These are phyloP conservation scores for Pherbina coryleti DNA, from an alignment of 2,888 invertebrate genomes.

Conservation along the genomic window DNA sequence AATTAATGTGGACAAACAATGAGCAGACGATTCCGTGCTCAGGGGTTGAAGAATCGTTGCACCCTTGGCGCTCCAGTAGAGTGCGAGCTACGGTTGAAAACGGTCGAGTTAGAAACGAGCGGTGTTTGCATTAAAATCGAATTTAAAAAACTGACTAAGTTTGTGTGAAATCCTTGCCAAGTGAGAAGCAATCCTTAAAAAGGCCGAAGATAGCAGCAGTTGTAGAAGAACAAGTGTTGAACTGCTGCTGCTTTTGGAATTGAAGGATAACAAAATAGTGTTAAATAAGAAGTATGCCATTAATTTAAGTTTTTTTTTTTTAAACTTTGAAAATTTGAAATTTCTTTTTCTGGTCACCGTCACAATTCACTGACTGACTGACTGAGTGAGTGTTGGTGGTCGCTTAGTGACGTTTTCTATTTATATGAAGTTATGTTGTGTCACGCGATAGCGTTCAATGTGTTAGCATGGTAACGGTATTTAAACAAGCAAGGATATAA, in stretches of 20 bases:
- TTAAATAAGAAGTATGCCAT: background rate
- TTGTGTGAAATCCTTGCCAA: background rate
- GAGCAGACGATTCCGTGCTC: conserved; percentile 34
- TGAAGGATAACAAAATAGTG: background rate
- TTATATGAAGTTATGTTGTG: conserved; percentile 21
- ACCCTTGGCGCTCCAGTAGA: conserved; percentile 67
- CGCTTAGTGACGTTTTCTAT: conserved; percentile 38
- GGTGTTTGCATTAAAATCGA: conserved; percentile 32
- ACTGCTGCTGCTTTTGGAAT: background rate
- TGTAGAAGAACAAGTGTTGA: background rate
- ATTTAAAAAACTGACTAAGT: conserved; percentile 17
- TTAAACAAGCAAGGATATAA: conserved; percentile 55
- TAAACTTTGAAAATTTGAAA: background rate
- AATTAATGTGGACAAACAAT: conserved; percentile 2
- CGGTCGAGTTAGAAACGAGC: conserved; percentile 66
- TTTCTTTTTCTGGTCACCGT: background rate
- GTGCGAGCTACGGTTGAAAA: conserved; percentile 69
- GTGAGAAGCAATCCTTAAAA: conserved; percentile 6
- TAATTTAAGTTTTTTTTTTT: background rate
- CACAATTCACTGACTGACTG: too few species aligned
- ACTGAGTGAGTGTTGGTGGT: conserved; percentile 21
- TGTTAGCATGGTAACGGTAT: conserved; percentile 49
- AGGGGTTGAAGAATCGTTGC: conserved; percentile 57
- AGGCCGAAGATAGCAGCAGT: background rate
- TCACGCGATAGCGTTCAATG: background rate